These are phyloP conservation scores for Myopa tessellatipennis DNA, from an alignment of 2,888 invertebrate species.

Conservation along the genomic window DNA sequence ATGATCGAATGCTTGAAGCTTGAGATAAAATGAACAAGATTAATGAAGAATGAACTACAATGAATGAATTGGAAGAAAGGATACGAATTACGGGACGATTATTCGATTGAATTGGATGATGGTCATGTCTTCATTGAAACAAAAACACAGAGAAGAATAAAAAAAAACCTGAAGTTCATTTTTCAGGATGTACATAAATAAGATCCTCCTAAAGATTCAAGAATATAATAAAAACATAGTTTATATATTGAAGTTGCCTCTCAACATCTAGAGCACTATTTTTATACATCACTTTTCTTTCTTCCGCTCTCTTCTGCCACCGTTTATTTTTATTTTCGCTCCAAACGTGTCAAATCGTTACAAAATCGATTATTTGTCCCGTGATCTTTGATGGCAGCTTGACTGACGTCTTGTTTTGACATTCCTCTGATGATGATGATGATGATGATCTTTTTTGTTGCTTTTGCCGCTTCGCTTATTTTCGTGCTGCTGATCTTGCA, in stretches of 20 bases:
- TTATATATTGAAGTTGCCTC: background rate
- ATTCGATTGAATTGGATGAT: too few relatives aligned
- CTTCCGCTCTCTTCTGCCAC: background rate
- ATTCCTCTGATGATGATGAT: background rate
- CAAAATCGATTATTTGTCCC: slow-evolving; percentile 15
- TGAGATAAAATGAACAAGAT: too few relatives aligned
- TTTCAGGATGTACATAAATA: too few relatives aligned
- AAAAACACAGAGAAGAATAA: too few relatives aligned
- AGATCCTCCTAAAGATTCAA: too few relatives aligned
- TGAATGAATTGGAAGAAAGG: too few relatives aligned
- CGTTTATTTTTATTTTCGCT: background rate
- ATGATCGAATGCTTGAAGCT: too few relatives aligned
- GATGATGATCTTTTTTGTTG: background rate
- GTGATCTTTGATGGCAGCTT: background rate
- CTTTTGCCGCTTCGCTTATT: slow-evolving; percentile 4
- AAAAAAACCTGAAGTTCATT: too few relatives aligned
- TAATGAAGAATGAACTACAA: too few relatives aligned
- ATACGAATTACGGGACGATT: too few relatives aligned
- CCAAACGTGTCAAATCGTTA: background rate
- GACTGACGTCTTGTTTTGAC: slow-evolving; percentile 3
- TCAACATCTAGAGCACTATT: background rate
- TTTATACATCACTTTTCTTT: background rate
- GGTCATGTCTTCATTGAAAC: too few relatives aligned
- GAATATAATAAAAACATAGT: too few relatives aligned
- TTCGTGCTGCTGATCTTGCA: background rate